Conservation (phyloP, 2,113 vertebrate genomes). For the Cygnus buccinator region DNA sequence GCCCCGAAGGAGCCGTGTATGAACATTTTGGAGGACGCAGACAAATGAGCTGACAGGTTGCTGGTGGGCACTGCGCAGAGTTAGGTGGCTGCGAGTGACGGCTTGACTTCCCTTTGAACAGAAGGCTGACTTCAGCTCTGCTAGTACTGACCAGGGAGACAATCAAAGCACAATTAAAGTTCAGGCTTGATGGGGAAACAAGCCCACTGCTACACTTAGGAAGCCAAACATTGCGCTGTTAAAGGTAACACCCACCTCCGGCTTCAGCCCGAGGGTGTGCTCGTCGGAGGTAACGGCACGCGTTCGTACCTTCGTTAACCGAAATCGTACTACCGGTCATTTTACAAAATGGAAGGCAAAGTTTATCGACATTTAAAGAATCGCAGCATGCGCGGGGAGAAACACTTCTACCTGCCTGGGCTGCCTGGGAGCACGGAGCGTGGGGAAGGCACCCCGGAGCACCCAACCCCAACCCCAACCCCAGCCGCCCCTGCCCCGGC, state of each 20-base stretch:
- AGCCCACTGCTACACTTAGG: neutral
- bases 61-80: neutral
- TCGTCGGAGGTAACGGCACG: neutral
- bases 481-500: too few species aligned
- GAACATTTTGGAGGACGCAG: neutral
- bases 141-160: neutral
- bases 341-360: neutral
- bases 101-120: neutral
- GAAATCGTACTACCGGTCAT: neutral
- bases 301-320: neutral
- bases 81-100: neutral
- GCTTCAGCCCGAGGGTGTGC: too few species aligned
- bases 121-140: neutral
- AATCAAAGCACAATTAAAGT: neutral
- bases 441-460: neutral
- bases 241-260: neutral
- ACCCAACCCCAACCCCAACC: too few species aligned
- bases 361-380: neutral
- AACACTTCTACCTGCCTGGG: neutral
- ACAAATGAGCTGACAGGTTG: neutral
- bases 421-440: neutral
- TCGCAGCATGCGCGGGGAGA: neutral
- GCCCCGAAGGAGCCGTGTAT: neutral
- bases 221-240: neutral
- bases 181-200: neutral